phyloP scores from a whole-genome alignment of 1,140 invertebrate genomes.

The Sinella curviseta region DNA sequence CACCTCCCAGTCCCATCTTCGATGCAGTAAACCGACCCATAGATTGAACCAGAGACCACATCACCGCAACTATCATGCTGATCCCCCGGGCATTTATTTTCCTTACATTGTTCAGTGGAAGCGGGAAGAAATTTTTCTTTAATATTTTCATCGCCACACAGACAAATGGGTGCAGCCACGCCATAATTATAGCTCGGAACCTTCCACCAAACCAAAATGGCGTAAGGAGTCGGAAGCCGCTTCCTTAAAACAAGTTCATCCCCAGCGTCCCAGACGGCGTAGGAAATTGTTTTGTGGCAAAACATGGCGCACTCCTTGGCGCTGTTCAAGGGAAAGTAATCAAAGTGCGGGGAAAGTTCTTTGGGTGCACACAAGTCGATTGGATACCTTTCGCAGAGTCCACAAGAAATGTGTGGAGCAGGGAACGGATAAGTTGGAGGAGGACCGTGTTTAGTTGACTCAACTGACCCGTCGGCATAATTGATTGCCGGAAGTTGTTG shows the following conservation, averaged over 20 bases:
- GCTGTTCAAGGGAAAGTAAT: slow-evolving; percentile 30
- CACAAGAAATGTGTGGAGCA: too few species aligned
- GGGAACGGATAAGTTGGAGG: too few species aligned
- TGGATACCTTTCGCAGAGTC: too few species aligned
- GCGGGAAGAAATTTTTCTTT: not conserved
- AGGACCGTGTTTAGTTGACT: too few species aligned
- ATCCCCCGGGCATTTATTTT: not conserved
- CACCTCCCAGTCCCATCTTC: not conserved
- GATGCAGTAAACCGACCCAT: not conserved
- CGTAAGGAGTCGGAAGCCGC: not conserved
- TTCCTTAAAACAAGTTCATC: too few species aligned
- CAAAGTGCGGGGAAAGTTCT: not conserved
- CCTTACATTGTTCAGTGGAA: not conserved
- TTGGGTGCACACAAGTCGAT: too few species aligned
- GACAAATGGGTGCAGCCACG: not conserved
- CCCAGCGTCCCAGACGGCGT: not conserved
- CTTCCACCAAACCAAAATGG: not conserved
- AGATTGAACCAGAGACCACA: not conserved
- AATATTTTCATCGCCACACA: not conserved
- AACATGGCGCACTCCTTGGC: not conserved
- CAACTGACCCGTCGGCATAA: too few species aligned
- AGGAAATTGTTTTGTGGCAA: not conserved
- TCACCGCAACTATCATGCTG: not conserved
- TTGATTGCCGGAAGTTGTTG: too few species aligned
- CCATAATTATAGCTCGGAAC: not conserved